Evolutionary conservation across 2,888 invertebrate genomes (phyloP).

Genomic region (Ectemnius cavifrons): DNA sequence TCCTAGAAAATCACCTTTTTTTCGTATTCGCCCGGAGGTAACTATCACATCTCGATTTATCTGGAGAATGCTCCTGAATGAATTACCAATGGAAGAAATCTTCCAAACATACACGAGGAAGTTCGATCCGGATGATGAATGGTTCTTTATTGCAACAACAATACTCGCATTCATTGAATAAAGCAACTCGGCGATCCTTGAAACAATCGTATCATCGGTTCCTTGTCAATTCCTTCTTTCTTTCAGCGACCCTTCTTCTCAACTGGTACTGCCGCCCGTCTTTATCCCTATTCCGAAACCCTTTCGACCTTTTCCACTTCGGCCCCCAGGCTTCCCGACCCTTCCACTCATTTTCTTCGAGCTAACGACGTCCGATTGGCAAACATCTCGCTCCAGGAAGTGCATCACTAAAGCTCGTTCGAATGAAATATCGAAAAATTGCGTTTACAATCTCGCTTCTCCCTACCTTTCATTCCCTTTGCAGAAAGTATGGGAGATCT

Average conservation of each 20-base stretch:
- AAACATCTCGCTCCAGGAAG: slow-evolving; percentile 9
- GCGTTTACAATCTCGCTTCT: slow-evolving; percentile 4
- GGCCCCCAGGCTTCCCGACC: not conserved
- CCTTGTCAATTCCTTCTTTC: slow-evolving; percentile 5
- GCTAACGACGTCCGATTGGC: slow-evolving; percentile 22
- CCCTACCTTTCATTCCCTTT: not conserved
- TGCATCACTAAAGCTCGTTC: slow-evolving; percentile 8
- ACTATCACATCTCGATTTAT: no score
- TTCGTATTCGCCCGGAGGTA: no score
- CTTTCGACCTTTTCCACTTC: not conserved
- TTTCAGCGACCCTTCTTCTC: not conserved
- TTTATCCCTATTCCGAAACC: not conserved
- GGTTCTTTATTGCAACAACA: slow-evolving; percentile 15
- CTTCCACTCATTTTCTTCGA: slow-evolving; percentile 5
- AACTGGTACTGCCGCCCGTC: not conserved
- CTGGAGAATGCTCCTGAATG: no score
- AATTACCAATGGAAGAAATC: no score
- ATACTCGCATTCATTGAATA: slow-evolving; percentile 18
- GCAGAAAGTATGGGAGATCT: not conserved
- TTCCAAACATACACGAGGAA: not conserved
- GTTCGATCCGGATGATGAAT: not conserved
- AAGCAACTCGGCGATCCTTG: slow-evolving; percentile 15
- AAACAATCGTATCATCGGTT: slow-evolving; percentile 23
- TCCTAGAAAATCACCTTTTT: no score
- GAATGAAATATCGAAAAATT: slow-evolving; percentile 10